These are phyloP conservation scores for Xyrauchen texanus DNA, from an alignment of 2,113 vertebrate genomes.

Conservation along the genomic window DNA sequence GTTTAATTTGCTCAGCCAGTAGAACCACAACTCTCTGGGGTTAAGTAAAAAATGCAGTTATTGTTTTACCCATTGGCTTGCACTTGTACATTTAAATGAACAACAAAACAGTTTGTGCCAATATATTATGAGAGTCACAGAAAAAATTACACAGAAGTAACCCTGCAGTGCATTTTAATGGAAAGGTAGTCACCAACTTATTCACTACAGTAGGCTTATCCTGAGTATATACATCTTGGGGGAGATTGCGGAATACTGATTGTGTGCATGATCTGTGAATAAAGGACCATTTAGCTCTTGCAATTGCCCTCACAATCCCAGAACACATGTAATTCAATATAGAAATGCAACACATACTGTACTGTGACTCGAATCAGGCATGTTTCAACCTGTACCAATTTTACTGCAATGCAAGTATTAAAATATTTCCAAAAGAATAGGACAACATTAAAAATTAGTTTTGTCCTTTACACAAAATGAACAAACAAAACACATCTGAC, in stretches of 20 bases:
- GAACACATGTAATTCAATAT: constrained; percentile 1
- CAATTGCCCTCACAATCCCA: constrained; percentile 11
- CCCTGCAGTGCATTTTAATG: constrained; percentile 12
- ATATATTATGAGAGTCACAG: constrained; percentile 10
- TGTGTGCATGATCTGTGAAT: constrained; percentile 13
- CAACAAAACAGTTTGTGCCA: neutral
- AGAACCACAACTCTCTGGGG: neutral
- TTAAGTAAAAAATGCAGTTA: neutral
- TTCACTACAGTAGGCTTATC: neutral
- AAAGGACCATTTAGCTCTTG: constrained; percentile 8
- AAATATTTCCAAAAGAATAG: constrained; percentile 12
- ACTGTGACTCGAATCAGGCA: neutral
- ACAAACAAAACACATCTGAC: neutral
- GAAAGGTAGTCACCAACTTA: neutral
- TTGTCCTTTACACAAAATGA: neutral
- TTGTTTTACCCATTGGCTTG: constrained; percentile 3
- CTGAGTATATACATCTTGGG: constrained; percentile 9
- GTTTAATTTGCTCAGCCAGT: constrained; percentile 13
- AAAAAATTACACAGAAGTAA: constrained; percentile 9
- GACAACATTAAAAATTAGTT: constrained; percentile 6
- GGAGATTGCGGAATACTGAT: neutral
- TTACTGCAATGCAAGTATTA: neutral
- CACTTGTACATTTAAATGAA: constrained; percentile 11
- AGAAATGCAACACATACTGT: constrained; percentile 4
- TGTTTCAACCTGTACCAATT: no score